Evolutionary conservation across 1,140 invertebrate genomes (phyloP).

Genomic region (Drosophila murphyi): DNA sequence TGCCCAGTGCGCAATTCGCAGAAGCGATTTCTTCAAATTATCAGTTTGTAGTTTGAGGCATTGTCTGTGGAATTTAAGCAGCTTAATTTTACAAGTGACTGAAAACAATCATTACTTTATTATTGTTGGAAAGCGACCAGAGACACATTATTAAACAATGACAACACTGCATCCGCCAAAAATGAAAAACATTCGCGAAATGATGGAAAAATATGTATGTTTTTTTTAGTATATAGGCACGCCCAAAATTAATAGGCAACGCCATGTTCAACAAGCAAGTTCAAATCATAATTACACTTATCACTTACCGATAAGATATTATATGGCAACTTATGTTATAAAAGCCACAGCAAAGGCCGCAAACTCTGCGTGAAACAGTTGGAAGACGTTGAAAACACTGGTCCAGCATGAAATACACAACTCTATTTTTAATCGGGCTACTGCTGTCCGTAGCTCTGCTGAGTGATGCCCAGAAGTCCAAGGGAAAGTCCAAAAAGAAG

Average conservation of each 20-base stretch:
- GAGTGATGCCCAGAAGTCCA: slow-evolving; percentile 30
- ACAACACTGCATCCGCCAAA: not conserved
- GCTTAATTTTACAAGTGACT: no score
- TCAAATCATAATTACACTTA: slow-evolving; percentile 45
- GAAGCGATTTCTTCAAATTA: slow-evolving; percentile 31
- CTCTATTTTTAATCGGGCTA: slow-evolving; percentile 51
- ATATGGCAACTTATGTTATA: slow-evolving; percentile 53
- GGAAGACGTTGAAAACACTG: slow-evolving; percentile 14
- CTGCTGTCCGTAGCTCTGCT: slow-evolving; percentile 35
- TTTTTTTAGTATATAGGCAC: slow-evolving; percentile 37
- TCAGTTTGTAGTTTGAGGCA: slow-evolving; percentile 18
- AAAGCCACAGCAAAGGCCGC: slow-evolving; percentile 24
- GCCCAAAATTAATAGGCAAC: slow-evolving; percentile 33
- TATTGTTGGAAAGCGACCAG: no score
- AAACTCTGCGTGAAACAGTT: slow-evolving; percentile 8
- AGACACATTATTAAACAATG: not conserved
- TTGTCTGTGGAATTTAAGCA: no score
- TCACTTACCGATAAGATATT: slow-evolving; percentile 56
- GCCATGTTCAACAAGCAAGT: slow-evolving; percentile 57
- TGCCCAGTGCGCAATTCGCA: slow-evolving; percentile 18
- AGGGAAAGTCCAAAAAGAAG: slow-evolving; percentile 52
- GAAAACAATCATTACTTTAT: no score
- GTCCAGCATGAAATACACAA: slow-evolving; percentile 56
- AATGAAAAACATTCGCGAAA: slow-evolving; percentile 14
- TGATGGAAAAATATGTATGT: slow-evolving; percentile 1